Evolutionary conservation across 2,797 vertebrate species (phyloP), one percentile per base, ranked within the genome.

Genomic region (Rhinatrema bivittatum): DNA sequence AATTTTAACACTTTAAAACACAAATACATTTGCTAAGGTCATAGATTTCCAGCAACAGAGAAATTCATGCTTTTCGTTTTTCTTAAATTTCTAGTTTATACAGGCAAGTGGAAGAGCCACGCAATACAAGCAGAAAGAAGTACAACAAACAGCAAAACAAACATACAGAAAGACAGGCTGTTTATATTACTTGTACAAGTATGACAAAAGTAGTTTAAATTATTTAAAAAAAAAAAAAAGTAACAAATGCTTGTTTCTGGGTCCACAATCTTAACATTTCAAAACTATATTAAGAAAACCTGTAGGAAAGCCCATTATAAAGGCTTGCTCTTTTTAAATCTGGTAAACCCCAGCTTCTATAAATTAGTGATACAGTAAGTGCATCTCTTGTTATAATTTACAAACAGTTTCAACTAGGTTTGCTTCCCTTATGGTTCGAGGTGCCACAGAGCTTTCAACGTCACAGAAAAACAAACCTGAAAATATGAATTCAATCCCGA

Each of bases 1-100:
- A 68, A 34, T 30, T 51, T 30, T 45, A 68, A 56, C 53, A 61
- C 65, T 60, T 67, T 67, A 36, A 67, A 61, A 46, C 59, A 67
- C 29, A 52, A 72, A 63, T 60, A 70, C 39, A 51, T 45, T 38
- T 59, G 70, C 49, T 60, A 60, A 53, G 59, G 64, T 52, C 33
- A 64, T 56, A 63, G 50, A 36, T 56, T 67, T 50, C 53, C 49
- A 57, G 57, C 39, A 65, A 68, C 25, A 50, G 58, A 65, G 62
- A 71, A 59, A 62, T 24, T 42, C 55, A 69, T 62, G 51, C 43
- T 68, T 46, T 60, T 33, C 38, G 33, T 51, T n/a, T 65, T 38
- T 61, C 41, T 51, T 64, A 65, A 60, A 53, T 39, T 27, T 37
- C 36, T 53, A 68, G 50, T 26, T 60, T 58, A 60, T 37, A 58